These are phyloP conservation scores for Gryllus longicercus DNA, from an alignment of 2,888 invertebrate species.

Conservation along the genomic window DNA sequence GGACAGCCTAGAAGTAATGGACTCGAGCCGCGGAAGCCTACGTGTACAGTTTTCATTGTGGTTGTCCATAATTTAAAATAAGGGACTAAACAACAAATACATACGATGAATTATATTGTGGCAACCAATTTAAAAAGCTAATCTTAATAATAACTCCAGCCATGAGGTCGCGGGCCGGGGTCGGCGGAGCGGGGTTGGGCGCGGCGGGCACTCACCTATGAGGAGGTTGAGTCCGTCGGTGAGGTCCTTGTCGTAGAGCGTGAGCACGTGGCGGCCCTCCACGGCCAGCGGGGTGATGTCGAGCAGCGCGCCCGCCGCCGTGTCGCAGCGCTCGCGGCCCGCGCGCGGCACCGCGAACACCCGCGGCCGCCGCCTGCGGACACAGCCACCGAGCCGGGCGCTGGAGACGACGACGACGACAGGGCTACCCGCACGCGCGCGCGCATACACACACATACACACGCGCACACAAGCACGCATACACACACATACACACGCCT, in stretches of 20 bases:
- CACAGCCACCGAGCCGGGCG: background rate
- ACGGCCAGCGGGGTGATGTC: slow-evolving; percentile 68
- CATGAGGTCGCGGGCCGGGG: too few species aligned
- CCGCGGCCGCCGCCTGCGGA: background rate
- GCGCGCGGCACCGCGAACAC: slow-evolving; percentile 69
- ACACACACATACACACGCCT: too few species aligned
- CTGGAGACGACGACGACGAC: background rate
- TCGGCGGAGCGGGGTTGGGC: background rate
- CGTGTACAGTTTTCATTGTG: too few species aligned
- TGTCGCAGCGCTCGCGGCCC: slow-evolving; percentile 68
- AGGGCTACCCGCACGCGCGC: background rate
- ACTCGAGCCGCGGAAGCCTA: too few species aligned
- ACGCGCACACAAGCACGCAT: too few species aligned
- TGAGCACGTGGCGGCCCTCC: slow-evolving; percentile 63
- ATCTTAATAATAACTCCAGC: too few species aligned
- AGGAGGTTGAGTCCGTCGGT: slow-evolving; percentile 69
- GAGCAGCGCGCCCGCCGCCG: slow-evolving; percentile 64
- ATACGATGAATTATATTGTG: too few species aligned
- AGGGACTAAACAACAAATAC: too few species aligned
- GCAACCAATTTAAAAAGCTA: too few species aligned
- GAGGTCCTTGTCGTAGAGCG: slow-evolving; percentile 69
- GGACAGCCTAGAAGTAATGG: too few species aligned
- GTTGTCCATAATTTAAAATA: too few species aligned
- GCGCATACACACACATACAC: background rate
- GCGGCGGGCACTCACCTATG: slow-evolving; percentile 56